Evolutionary conservation across 2,797 vertebrate genomes (phyloP), one percentile per base, ranked within the genome.

Genomic region (Takifugu rubripes): DNA sequence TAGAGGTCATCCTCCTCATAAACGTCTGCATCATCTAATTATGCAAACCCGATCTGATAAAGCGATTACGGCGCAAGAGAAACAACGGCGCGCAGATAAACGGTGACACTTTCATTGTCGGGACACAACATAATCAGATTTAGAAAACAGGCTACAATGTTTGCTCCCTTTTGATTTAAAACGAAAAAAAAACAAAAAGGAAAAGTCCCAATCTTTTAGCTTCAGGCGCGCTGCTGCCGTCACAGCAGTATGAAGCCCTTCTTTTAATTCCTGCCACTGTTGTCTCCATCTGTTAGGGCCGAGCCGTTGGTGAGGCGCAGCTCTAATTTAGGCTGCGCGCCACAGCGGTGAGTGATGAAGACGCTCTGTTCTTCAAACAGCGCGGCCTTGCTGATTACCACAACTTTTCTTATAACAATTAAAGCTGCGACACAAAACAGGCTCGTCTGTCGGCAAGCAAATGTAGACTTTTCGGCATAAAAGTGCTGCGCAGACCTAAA

Each of bases 11-110:
- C 36, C 25, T 49, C 5, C 33, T 5, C 49, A 36, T 3, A 58
- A 10, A 45, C 45, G 46, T n/a, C 11, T 1, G 5, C 27, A 26
- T 59, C 27, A 5, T 59, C n/a, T 61, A 55, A 64, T 64, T 61
- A 52, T 40, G 9, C 58, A 48, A 55, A 60, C 17, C 21, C 25
- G 52, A 72, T 52, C 26, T 6, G 6, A 49, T 2, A 33, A 54
- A 29, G 31, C 57, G 25, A 21, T 50, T 51, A 8, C 12, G 47
- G 2, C 44, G 31, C 24, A 36, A 16, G 12, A 43, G 29, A 54
- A 57, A 25, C 14, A 66, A 36, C 25, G 21, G 31, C 9, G 5
- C 21, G 8, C 47, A 46, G 17, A 46, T 64, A 29, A 63, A n/a
- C 21, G 15, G 16, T 9, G 33, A 50, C 53, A 68, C 53, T 56